Conservation (phyloP, 2,113 vertebrate genomes). For the Arenaria interpres region DNA sequence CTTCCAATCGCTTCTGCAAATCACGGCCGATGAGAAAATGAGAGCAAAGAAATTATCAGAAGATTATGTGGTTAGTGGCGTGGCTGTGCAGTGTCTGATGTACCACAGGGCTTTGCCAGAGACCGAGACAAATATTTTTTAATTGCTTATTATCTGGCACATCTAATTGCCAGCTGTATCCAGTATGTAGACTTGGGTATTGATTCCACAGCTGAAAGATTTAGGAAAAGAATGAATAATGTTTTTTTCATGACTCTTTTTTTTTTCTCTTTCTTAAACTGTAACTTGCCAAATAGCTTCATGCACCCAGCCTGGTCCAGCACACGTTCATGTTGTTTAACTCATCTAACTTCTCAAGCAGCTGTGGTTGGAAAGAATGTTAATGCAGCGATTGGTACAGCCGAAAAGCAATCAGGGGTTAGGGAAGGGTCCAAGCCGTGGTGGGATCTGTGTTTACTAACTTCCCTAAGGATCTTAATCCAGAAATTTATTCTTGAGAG, state of each 20-base stretch:
- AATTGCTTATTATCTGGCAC: conserved; percentile 11
- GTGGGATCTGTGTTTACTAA: background rate
- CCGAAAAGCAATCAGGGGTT: background rate
- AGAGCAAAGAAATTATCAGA: background rate
- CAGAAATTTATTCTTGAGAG: background rate
- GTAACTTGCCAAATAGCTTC: background rate
- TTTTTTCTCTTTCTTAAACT: too few relatives aligned
- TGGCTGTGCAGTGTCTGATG: background rate
- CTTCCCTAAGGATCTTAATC: background rate
- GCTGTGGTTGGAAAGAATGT: conserved; percentile 37
- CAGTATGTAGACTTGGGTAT: background rate
- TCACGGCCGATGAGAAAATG: background rate
- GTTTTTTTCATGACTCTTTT: background rate
- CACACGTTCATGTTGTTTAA: background rate
- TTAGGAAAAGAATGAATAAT: background rate
- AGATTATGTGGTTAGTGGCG: background rate
- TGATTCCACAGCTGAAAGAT: conserved; percentile 20
- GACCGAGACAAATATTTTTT: background rate
- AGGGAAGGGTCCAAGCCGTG: background rate
- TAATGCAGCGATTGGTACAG: background rate
- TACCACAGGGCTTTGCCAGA: background rate
- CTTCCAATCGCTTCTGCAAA: background rate
- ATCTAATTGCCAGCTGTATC: conserved; percentile 1
- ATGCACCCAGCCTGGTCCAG: background rate
- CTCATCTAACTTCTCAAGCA: background rate